Evolutionary conservation across 2,888 invertebrate genomes (phyloP), one percentile per base, ranked within the genome.

Genomic region (Catocala sponsa): DNA sequence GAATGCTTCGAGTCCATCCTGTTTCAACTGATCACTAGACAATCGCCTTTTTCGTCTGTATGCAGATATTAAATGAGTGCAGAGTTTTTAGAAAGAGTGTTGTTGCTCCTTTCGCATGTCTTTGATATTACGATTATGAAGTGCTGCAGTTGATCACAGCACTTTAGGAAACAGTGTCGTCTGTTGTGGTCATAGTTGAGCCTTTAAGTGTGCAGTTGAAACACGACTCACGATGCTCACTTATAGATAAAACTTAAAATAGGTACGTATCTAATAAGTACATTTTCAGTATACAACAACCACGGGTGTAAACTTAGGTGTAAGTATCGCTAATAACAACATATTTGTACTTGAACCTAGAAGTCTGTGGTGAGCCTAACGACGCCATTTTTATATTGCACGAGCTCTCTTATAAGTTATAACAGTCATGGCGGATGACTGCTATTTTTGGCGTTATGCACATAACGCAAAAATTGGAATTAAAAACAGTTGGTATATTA

Each of bases 211-310:
- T 32, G 9, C 52, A 56, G 52, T 61, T 55, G 55, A 48, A 48
- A 56, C 42, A 12, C 13, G 12, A 55, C 15, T 32, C 52, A 47
- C 52, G 46, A 25, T 11, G 42, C 35, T 25, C 35, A 52, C 55
- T 52, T 56, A 56, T 42, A 6, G 32, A 15, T 43, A 33, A 41
- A 61, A 61, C 51, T 58, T 61, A 63, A 69, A 60, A 48, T 67
- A 63, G 52, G 9, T 59, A 68, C 6, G 44, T 59, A 57, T 59
- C 7, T 15, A 13, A 56, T 41, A 48, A 35, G 58, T 47, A 59
- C 53, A 53, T 54, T 54, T 54, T 68, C 68, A 55, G 47, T 70
- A 73, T 68, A 71, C 73, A 66, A 76, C 61, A 75, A 75, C 41
- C 50, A 67, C 33, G 55, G 42, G 38, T 44, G 58, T n/a, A 44